A percentile compares a stretch with the other conserved stretches of the same genome.
Evolutionary conservation across 2,113 vertebrate genomes (phyloP).

Genomic region (Pomatorhinus ruficollis): DNA sequence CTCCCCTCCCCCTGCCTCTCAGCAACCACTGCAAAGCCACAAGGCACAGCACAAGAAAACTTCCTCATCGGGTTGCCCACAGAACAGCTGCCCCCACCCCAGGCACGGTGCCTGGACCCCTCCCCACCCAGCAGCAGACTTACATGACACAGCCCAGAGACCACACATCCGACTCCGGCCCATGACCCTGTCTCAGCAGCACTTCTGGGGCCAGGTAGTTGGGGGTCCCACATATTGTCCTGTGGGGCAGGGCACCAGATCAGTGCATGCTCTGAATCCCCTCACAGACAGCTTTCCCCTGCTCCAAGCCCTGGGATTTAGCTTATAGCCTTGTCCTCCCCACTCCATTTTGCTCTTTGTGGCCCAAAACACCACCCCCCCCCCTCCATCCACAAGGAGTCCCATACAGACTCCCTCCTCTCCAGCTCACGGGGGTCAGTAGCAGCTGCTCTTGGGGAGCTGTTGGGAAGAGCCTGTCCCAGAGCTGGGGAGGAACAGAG

Average conservation of each 20-base stretch:
- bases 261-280: neutral
- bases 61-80: neutral
- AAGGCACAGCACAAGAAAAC: neutral
- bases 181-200: constrained; percentile 93
- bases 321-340: neutral
- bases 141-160: constrained; percentile 97
- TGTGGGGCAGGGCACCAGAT: constrained; percentile 42
- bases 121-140: constrained; percentile 61
- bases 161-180: constrained; percentile 94
- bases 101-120: neutral
- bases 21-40: neutral
- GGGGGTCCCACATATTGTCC: constrained; percentile 99
- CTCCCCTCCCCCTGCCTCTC: neutral
- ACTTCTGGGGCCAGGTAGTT: constrained; percentile 98
- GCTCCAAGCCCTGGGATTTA: neutral
- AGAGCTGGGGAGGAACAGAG: constrained; percentile 34
- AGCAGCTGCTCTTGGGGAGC: constrained; percentile 50
- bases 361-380: neutral
- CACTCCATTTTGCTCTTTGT: neutral
- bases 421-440: neutral
- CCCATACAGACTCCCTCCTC: neutral
- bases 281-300: neutral
- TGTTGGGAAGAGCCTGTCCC: constrained; percentile 29
- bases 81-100: neutral
- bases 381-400: neutral